Evolutionary conservation across 2,888 invertebrate species (phyloP), one percentile per base, ranked within the genome.

Genomic region (Ctenicera cuprea): DNA sequence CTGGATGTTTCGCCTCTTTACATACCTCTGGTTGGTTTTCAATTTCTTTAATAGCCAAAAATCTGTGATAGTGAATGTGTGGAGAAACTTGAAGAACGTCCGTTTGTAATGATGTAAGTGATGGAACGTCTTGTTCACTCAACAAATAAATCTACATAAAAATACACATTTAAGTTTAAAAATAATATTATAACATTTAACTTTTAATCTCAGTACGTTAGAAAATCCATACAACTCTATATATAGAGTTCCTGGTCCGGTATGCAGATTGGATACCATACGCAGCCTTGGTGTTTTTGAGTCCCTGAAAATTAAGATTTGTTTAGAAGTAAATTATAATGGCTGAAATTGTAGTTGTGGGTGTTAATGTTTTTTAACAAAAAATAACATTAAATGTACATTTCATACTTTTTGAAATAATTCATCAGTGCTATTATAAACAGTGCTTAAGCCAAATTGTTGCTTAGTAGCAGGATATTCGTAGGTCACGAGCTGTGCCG

Each of bases 41-140:
- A 77, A 94, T 93, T 81, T 93, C 86, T 77, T 86, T 86, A 48
- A 88, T 80, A 1, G 85, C 80, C 70, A 88, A 83, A 54, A 80
- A 83, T 68, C 87, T 80, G 22, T 82, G 80, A 75, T 89, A 89
- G 76, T 88, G 87, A 38, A 90, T 88, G 80, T 91, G 91, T 0
- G 91, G 90, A 0, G 87, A 89, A 5, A 92, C 86, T 74, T 88
- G 87, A 5, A 93, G 83, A 66, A 90, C 89, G 69, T 92, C 91
- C 0, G 91, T 90, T 79, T 90, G 89, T 1, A 91, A 86, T 14
- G 93, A 91, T 0, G 92, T 92, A 54, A 93, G 86, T 33, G 91
- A 91, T 7, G 94, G 94, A 1, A 94, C 91, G 83, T 94, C 94
- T 78, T 93, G 91, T 80, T 90, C 90, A 12, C 91, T 90, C 71